Conservation (phyloP, 37 sponge, comb jelly and placozoan genomes). For the Cliona cf. orientalis region DNA sequence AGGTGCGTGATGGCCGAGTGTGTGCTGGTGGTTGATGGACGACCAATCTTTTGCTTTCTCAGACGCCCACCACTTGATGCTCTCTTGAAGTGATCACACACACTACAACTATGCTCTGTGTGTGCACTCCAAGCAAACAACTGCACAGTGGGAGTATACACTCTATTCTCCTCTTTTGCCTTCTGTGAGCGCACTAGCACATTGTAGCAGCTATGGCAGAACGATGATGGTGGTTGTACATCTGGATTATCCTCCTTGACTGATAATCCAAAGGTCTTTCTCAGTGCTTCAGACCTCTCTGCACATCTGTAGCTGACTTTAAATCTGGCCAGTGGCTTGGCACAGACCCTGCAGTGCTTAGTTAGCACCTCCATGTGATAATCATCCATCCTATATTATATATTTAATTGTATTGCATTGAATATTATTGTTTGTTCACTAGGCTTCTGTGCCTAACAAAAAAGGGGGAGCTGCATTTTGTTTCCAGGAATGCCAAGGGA, state of each 20-base stretch:
- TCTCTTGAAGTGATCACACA: not conserved
- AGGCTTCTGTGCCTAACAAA: no score
- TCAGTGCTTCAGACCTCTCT: not conserved
- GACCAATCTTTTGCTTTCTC: not conserved
- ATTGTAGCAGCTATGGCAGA: not conserved
- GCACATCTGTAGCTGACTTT: not conserved
- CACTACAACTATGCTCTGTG: not conserved
- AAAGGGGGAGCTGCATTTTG: not conserved
- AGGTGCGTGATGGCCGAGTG: not conserved
- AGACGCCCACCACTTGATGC: not conserved
- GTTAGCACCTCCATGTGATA: not conserved
- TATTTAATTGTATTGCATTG: not conserved
- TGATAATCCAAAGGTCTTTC: not conserved
- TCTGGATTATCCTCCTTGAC: not conserved
- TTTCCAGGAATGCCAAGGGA: not conserved
- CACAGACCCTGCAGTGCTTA: constrained; percentile 6
- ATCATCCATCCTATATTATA: not conserved
- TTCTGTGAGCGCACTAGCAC: not conserved
- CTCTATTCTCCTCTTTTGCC: not conserved
- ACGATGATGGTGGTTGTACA: not conserved
- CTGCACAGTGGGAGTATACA: not conserved
- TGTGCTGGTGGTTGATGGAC: not conserved
- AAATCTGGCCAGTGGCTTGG: not conserved
- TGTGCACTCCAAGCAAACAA: not conserved
- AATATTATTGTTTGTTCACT: not conserved